Percentiles rank a stretch among this genome's conserved stretches.
Evolutionary conservation across 2,797 vertebrate species (phyloP).

Genomic region (Galagoides demidoff): DNA sequence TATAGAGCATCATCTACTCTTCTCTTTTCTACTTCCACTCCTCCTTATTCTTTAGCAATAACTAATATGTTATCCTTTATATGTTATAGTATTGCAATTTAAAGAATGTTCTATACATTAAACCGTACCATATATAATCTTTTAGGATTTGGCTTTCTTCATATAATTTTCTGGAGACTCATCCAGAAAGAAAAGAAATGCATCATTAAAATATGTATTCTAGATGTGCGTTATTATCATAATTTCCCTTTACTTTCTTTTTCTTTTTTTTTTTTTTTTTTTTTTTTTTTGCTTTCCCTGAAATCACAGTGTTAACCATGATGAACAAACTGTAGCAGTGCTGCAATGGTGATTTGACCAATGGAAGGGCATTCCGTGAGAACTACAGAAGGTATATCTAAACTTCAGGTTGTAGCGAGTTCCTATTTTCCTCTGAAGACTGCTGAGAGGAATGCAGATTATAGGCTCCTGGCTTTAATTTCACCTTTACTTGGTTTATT

Average conservation of each 20-base stretch:
- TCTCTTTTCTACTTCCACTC: background rate
- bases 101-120: background rate
- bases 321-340: background rate
- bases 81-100: conserved; percentile 12
- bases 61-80: background rate
- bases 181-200: background rate
- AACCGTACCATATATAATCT: background rate
- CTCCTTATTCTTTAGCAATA: background rate
- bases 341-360: background rate
- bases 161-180: background rate
- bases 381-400: background rate
- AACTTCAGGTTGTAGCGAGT: background rate
- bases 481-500: background rate
- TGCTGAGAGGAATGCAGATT: background rate
- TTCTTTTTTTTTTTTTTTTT: too few species aligned
- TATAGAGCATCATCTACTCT: background rate
- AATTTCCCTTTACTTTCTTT: background rate
- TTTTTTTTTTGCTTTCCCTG: background rate
- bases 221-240: background rate
- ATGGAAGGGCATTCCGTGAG: background rate
- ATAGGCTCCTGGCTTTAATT: background rate
- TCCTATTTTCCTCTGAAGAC: background rate
- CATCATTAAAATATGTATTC: background rate
- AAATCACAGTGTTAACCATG: background rate
- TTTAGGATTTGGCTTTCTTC: background rate